phyloP scores from a whole-genome alignment of 2,113 vertebrate genomes.

The Calypte anna region DNA sequence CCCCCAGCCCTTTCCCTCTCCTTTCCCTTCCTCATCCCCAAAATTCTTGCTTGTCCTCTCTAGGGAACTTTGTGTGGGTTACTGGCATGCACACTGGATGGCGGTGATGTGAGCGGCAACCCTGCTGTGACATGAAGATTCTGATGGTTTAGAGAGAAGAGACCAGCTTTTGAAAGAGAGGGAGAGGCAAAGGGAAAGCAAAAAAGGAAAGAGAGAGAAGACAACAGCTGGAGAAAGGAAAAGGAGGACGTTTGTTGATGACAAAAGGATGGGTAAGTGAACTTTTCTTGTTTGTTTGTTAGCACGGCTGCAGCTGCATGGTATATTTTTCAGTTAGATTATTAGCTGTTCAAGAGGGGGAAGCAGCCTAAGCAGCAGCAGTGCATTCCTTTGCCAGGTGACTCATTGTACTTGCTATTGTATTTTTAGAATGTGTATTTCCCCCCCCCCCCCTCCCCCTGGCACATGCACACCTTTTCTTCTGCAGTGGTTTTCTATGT shows the following conservation, averaged over 20 bases:
- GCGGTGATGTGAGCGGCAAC: slow-evolving; percentile 72
- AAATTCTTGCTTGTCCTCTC: slow-evolving; percentile 71
- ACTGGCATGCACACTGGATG: slow-evolving; percentile 65
- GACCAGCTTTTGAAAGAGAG: not conserved
- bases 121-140: slow-evolving; percentile 75
- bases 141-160: slow-evolving; percentile 64
- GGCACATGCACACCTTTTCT: not conserved
- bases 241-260: slow-evolving; percentile 36
- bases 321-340: slow-evolving; percentile 26
- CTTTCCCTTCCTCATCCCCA: slow-evolving; percentile 50
- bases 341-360: slow-evolving; percentile 19
- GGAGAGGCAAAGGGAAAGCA: not conserved
- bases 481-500: not conserved
- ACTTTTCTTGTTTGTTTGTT: slow-evolving; percentile 76
- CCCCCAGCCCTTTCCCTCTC: slow-evolving; percentile 59
- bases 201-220: not conserved
- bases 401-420: slow-evolving; percentile 65
- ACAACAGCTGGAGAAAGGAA: slow-evolving; percentile 40
- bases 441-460: too few relatives aligned
- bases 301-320: slow-evolving; percentile 48
- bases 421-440: slow-evolving; percentile 62
- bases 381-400: slow-evolving; percentile 68
- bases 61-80: slow-evolving; percentile 78
- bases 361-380: slow-evolving; percentile 36
- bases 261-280: slow-evolving; percentile 81